phyloP scores from a whole-genome alignment of 2,113 vertebrate genomes.

The Hemibates koningsi region DNA sequence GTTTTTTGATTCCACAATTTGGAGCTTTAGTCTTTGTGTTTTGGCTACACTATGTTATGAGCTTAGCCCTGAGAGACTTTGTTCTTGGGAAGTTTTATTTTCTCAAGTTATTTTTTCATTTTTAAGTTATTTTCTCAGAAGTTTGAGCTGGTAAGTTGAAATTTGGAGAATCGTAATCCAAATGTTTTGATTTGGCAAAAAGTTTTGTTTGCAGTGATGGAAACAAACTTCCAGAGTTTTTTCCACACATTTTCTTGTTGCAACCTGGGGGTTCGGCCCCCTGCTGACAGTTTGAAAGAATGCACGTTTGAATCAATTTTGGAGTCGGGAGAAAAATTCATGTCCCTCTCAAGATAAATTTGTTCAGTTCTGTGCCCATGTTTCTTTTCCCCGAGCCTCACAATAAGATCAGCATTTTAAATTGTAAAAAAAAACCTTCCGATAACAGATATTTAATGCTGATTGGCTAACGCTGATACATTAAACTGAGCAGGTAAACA shows the following conservation, averaged over 20 bases:
- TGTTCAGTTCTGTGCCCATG: not conserved
- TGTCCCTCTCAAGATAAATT: not conserved
- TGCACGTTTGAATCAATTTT: not conserved
- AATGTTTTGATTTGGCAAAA: not conserved
- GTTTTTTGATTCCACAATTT: not conserved
- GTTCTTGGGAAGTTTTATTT: not conserved
- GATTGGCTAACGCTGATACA: not conserved
- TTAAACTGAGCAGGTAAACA: not conserved
- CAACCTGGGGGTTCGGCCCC: fast-evolving
- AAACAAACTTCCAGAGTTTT: not conserved
- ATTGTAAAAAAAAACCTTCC: not conserved
- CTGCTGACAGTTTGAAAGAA: not conserved
- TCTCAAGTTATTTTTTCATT: not conserved
- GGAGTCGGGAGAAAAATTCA: not conserved
- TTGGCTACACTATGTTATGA: not conserved
- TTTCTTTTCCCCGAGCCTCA: not conserved
- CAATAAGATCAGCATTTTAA: not conserved
- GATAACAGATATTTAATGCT: not conserved
- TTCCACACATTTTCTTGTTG: not conserved
- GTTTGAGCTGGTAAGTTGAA: not conserved
- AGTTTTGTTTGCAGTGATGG: not conserved
- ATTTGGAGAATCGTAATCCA: not conserved
- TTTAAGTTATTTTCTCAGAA: not conserved
- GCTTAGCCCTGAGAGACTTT: not conserved
- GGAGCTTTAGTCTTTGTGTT: not conserved